Evolutionary conservation across 2,888 invertebrate genomes (phyloP).

Genomic region (Erannis defoliaria): DNA sequence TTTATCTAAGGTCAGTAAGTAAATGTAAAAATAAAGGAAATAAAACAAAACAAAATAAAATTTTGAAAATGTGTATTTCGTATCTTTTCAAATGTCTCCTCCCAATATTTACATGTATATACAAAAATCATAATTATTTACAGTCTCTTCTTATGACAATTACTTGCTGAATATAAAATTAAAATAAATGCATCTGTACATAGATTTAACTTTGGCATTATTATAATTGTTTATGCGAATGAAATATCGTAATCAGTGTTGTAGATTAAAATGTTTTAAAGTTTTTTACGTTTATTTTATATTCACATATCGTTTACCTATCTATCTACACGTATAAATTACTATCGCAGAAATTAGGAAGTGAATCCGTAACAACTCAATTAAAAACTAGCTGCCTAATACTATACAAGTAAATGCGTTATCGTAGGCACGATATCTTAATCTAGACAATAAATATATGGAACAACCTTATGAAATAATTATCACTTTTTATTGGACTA

Average conservation of each 20-base stretch:
- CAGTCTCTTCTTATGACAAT: slow-evolving; percentile 69
- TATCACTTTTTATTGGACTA: slow-evolving; percentile 85
- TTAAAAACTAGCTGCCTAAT: slow-evolving; percentile 65
- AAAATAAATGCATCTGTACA: slow-evolving; percentile 78
- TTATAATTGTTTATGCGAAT: slow-evolving; percentile 51
- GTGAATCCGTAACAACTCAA: slow-evolving; percentile 70
- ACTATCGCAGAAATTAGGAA: slow-evolving; percentile 84
- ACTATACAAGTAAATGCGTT: slow-evolving; percentile 74
- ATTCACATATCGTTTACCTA: slow-evolving; percentile 66
- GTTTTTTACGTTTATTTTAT: slow-evolving; percentile 53
- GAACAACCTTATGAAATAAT: slow-evolving; percentile 74
- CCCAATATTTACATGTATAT: slow-evolving; percentile 75
- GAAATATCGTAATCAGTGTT: slow-evolving; percentile 48
- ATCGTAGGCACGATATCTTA: slow-evolving; percentile 49
- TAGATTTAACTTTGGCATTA: slow-evolving; percentile 86
- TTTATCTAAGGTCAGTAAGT: not conserved
- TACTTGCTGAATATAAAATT: slow-evolving; percentile 62
- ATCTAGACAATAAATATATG: slow-evolving; percentile 73
- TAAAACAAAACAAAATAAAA: slow-evolving; percentile 82
- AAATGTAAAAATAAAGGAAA: slow-evolving; percentile 55
- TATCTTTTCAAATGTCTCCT: slow-evolving; percentile 65
- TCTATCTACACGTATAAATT: slow-evolving; percentile 66
- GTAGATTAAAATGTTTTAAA: slow-evolving; percentile 44
- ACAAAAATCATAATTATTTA: slow-evolving; percentile 78
- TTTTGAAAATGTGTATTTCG: slow-evolving; percentile 82